phyloP scores from a whole-genome alignment of 1,140 invertebrate species.

The Pachyrhynchus sulphureomaculatus region DNA sequence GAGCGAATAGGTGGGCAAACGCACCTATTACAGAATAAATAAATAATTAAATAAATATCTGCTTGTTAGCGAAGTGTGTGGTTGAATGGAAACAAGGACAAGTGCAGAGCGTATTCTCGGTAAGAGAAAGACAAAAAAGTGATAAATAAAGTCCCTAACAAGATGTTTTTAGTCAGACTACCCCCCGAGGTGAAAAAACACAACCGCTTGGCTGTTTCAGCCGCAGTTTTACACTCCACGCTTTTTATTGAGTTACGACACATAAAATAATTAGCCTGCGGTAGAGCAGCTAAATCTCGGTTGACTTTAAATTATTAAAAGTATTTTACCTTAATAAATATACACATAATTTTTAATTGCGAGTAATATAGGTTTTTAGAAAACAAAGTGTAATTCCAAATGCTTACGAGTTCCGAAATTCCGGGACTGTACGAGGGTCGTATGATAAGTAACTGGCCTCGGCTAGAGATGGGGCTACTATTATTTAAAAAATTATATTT shows the following conservation, averaged over 20 bases:
- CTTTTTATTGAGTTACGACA: constrained; percentile 36
- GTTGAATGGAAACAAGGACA: constrained; percentile 31
- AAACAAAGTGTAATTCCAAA: no score
- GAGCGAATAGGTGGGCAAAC: constrained; percentile 49
- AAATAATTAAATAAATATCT: constrained; percentile 54
- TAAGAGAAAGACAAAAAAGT: constrained; percentile 35
- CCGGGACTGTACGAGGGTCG: no score
- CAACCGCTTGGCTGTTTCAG: constrained; percentile 28
- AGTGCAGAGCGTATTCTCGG: constrained; percentile 5
- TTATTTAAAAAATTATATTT: no score
- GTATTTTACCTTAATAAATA: no score
- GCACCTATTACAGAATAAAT: constrained; percentile 53
- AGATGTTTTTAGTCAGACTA: constrained; percentile 50
- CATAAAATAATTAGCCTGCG: constrained; percentile 32
- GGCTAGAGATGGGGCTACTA: no score
- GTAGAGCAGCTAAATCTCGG: not conserved
- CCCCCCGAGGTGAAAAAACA: constrained; percentile 51
- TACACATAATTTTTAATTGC: no score
- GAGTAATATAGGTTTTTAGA: no score
- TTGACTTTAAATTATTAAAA: no score
- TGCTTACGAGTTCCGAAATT: no score
- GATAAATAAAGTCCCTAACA: constrained; percentile 52
- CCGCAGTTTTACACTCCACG: constrained; percentile 30
- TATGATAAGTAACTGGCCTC: no score
- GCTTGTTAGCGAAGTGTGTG: constrained; percentile 53